Percentiles rank a stretch among this genome's conserved stretches.
These are phyloP conservation scores for Euglossa dilemma DNA, from an alignment of 1,140 invertebrate species.

Conservation along the genomic window DNA sequence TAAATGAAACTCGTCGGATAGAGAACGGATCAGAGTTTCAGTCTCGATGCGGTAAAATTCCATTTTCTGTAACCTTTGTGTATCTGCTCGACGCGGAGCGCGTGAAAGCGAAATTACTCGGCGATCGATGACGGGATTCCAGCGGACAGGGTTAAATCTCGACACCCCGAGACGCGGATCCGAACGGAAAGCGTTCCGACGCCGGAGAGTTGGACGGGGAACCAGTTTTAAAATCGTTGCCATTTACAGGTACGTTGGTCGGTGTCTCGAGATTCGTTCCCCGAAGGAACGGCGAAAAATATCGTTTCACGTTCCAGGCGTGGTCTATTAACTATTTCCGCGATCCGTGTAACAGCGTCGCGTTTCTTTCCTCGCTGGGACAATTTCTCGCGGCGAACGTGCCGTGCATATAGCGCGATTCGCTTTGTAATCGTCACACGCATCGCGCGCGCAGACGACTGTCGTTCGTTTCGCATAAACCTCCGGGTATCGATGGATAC, in stretches of 20 bases:
- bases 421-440: slow-evolving; percentile 45
- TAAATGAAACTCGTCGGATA: too few relatives aligned
- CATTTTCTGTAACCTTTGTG: too few relatives aligned
- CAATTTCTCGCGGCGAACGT: slow-evolving; percentile 37
- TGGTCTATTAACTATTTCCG: slow-evolving; percentile 48
- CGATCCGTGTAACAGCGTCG: slow-evolving; percentile 35
- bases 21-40: too few relatives aligned
- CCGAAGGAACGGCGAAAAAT: slow-evolving; percentile 10
- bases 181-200: not conserved
- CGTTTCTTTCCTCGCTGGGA: slow-evolving; percentile 40
- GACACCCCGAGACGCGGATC: too few relatives aligned
- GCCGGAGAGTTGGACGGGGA: not conserved
- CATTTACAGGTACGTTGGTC: not conserved
- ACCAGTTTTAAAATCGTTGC: slow-evolving; percentile 1
- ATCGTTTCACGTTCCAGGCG: slow-evolving; percentile 28
- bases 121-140: too few relatives aligned
- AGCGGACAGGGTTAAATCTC: not conserved
- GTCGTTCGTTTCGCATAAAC: slow-evolving; percentile 6
- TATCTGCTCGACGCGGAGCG: too few relatives aligned
- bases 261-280: not conserved
- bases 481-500: not conserved
- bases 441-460: not conserved
- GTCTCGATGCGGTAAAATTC: too few relatives aligned
- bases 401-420: slow-evolving; percentile 31
- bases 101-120: too few relatives aligned